Percentiles rank a stretch among this genome's conserved stretches.
These are phyloP conservation scores for Procambarus clarkii DNA, from an alignment of 1,140 invertebrate genomes.

Conservation along the genomic window DNA sequence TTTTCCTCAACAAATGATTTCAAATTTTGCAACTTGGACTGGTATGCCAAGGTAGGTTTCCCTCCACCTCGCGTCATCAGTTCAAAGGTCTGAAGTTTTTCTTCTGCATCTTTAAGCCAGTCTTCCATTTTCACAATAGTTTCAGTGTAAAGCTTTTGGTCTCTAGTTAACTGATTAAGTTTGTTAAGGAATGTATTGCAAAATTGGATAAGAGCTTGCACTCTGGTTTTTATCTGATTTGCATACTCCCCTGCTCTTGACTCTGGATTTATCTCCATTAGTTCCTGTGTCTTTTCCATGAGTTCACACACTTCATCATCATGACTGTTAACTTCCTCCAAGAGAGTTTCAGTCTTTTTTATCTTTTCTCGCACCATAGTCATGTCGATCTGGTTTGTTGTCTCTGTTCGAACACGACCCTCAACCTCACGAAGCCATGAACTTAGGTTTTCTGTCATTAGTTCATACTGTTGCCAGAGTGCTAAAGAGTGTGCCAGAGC, in stretches of 20 bases:
- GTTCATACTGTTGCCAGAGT: slow-evolving; percentile 89
- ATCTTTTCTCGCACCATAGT: slow-evolving; percentile 85
- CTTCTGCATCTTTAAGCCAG: slow-evolving; percentile 87
- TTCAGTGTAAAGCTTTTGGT: slow-evolving; percentile 82
- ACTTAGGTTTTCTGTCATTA: slow-evolving; percentile 84
- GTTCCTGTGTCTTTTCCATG: slow-evolving; percentile 82
- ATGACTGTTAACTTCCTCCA: slow-evolving; percentile 81
- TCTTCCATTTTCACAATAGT: slow-evolving; percentile 84
- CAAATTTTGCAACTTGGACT: slow-evolving; percentile 84
- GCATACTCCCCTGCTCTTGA: slow-evolving; percentile 87
- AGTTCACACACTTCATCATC: slow-evolving; percentile 83
- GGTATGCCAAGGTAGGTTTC: slow-evolving; percentile 80
- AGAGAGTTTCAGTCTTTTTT: slow-evolving; percentile 81
- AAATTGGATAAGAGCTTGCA: slow-evolving; percentile 86
- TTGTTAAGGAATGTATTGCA: slow-evolving; percentile 82
- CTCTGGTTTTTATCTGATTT: slow-evolving; percentile 85
- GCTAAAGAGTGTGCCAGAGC: slow-evolving; percentile 77
- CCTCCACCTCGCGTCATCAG: slow-evolving; percentile 81
- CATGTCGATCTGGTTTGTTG: slow-evolving; percentile 83
- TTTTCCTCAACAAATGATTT: slow-evolving; percentile 85
- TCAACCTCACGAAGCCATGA: slow-evolving; percentile 93
- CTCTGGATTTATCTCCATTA: slow-evolving; percentile 87
- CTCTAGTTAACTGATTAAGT: slow-evolving; percentile 82
- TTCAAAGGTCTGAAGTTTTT: slow-evolving; percentile 83
- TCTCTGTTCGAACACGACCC: slow-evolving; percentile 85